Evolutionary conservation across 1,140 invertebrate genomes (phyloP), one percentile per base, ranked within the genome.

Genomic region (Hylyphantes graminicola): DNA sequence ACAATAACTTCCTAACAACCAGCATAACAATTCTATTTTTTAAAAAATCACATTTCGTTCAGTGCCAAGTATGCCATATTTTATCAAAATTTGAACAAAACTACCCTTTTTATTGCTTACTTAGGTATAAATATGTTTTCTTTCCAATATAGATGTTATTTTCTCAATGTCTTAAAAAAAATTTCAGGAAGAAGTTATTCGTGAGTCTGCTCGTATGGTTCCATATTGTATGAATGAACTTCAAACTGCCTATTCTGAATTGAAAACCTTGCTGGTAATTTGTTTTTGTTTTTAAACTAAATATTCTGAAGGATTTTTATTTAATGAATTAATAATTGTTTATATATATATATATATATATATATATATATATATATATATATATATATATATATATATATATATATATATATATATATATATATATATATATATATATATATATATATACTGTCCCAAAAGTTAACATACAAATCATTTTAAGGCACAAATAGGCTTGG

Each of bases 181-280:
- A 12, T 83, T 87, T 65, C 55, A 88, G 90, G 93, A 96, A 88
- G 95, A 96, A 90, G 95, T 97, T 4, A 90, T 97, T 53, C 93
- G 95, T 87, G 96, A 97, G 89, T 94, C 93, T 35, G 90, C 94
- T 79, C 95, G 96, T 94, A 97, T 97, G 95, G 92, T 97, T 64
- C 95, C 95, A 1, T 95, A 97, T 88, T 95, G 94, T 88, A 94
- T 95, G 87, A 92, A 95, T 85, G 93, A 95, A 88, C 90, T 96
- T 93, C 86, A 85, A 63, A 53, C 86, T 89, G 95, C 96, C 55
- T 93, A 91, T 87, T 92, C 93, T 85, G 94, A 96, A 81, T 91
- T 97, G 15, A 93, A 95, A 89, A 92, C 91, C 65, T 92, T 94
- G 75, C 88, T 96, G 55, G 92, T 87, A 83, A 83, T 63, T 59